A percentile compares a stretch with the other conserved stretches of the same genome.
phyloP scores from a whole-genome alignment of 92 coral and sea anemone species.

The Chrysogorgia sp. region DNA sequence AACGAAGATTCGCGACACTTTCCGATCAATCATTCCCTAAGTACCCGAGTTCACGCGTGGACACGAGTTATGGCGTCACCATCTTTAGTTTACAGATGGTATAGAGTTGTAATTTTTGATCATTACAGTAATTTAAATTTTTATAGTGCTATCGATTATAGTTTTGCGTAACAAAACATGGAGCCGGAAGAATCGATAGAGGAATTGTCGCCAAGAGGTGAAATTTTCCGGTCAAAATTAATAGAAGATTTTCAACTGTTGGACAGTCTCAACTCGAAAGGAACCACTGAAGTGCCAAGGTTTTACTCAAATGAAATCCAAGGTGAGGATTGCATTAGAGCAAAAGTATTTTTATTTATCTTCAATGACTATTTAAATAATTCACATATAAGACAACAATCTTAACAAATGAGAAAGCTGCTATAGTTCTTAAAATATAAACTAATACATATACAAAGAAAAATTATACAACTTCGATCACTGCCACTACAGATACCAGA shows the following conservation, averaged over 20 bases:
- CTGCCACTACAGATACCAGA: no score
- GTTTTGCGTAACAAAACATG: background rate
- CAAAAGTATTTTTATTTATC: background rate
- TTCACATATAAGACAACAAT: no score
- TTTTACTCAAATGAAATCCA: slow-evolving; percentile 89
- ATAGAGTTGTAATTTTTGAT: slow-evolving; percentile 73
- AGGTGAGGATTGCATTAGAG: slow-evolving; percentile 51
- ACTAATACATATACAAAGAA: no score
- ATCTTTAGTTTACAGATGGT: slow-evolving; percentile 60
- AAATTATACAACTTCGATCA: no score
- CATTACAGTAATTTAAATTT: background rate
- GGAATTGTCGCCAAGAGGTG: slow-evolving; percentile 92
- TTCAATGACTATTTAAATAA: background rate
- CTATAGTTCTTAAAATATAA: no score
- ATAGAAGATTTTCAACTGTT: slow-evolving; percentile 97
- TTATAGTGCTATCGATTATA: background rate
- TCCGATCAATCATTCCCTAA: background rate
- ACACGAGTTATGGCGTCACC: no score
- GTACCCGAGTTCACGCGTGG: no score
- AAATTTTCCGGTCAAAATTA: slow-evolving; percentile 92
- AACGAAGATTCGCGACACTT: slow-evolving; percentile 4
- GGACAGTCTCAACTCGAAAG: slow-evolving; percentile 82
- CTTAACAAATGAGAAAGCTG: no score
- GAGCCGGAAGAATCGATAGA: slow-evolving; percentile 83
- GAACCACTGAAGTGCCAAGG: slow-evolving; percentile 74